These are phyloP conservation scores for Hozukius guyotensis DNA, from an alignment of 2,797 vertebrate species.

Conservation along the genomic window DNA sequence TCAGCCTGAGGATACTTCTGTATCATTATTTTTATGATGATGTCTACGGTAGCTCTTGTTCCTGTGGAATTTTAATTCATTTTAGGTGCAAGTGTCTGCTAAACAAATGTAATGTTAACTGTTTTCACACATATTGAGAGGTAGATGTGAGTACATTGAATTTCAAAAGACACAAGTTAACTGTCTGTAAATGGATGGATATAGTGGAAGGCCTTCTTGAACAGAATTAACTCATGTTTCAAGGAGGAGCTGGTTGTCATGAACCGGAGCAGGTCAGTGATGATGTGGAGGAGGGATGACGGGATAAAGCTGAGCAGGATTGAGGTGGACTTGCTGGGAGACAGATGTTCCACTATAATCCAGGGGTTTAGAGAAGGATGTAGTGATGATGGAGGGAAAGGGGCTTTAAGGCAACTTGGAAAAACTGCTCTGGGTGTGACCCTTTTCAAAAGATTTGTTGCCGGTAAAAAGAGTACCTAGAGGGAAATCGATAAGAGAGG, in stretches of 20 bases:
- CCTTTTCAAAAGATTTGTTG: background rate
- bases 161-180: background rate
- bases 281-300: conserved; percentile 18
- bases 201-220: background rate
- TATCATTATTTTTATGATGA: too few relatives aligned
- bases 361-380: conserved; percentile 41
- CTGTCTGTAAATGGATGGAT: background rate
- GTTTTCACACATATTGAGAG: too few relatives aligned
- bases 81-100: too few relatives aligned
- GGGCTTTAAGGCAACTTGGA: background rate
- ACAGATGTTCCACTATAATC: conserved; percentile 67
- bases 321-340: conserved; percentile 38
- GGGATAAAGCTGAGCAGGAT: conserved; percentile 26
- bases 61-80: too few relatives aligned
- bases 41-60: too few relatives aligned
- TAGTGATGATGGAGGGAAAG: conserved; percentile 5
- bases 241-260: background rate
- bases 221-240: background rate
- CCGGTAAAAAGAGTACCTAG: background rate
- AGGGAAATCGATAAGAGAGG: conserved; percentile 3
- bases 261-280: background rate
- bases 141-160: too few relatives aligned
- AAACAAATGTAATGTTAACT: too few relatives aligned
- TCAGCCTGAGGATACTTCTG: too few relatives aligned
- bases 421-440: background rate